Evolutionary conservation across 2,113 vertebrate species (phyloP), one percentile per base, ranked within the genome.

Genomic region (Ariopsis seemanni): DNA sequence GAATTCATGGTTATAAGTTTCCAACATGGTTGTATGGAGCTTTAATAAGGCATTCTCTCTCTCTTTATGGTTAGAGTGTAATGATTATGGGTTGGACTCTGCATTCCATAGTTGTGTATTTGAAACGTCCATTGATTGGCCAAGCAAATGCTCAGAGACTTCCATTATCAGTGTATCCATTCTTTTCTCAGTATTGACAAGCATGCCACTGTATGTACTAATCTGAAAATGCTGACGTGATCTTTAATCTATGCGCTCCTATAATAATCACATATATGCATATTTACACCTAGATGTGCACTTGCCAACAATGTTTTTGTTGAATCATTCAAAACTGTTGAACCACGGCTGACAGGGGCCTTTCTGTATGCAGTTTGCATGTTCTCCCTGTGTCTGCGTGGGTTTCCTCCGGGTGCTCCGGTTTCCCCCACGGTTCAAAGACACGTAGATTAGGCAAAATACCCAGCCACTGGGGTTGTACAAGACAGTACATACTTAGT

Each of bases 41-140:
- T 80, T 30, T 80, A 79, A 57, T 57, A 80, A 81, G 79, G 25
- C 57, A 14, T 60, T 81, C 30, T 60, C 57, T 81, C 53, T 30
- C 57, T 34, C 52, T 79, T 81, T 81, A 58, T 42, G 57, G 27
- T 42, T 60, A 60, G 55, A 60, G 30, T 42, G 4, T 81, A 81
- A 42, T 60, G 27, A 27, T 60, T 80, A 30, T 80, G 53, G 53
- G 57, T 57, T 30, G 30, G 15, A 80, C 77, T 20, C 57, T 8
- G 20, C 55, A 60, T 18, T 81, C 55, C 18, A 22, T 58, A 20
- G 8, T 42, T 81, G 57, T 27, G 17, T 42, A 42, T 81, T 81
- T 42, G 27, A 60, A 81, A 60, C 8, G 2, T 58, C 78, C 58
- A 42, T 81, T 62, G 79, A 60, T 81, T 60, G 18, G 57, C 30